Conservation (phyloP, 2,797 vertebrate genomes). For the Enteromius argenteus region DNA sequence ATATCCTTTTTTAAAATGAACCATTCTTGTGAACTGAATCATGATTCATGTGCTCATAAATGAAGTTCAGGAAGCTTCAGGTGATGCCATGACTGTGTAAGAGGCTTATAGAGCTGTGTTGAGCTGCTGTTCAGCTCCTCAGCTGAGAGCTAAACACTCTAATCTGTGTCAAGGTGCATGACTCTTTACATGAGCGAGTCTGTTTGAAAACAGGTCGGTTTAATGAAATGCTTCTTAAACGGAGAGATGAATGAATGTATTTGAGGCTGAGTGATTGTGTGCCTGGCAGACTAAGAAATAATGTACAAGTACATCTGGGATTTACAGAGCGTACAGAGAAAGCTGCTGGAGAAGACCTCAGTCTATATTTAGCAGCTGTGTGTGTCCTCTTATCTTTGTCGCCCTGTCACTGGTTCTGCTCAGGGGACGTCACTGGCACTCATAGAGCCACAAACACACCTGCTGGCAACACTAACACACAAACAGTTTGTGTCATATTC, state of each 20-base stretch:
- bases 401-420: conserved; percentile 27
- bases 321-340: conserved; percentile 12
- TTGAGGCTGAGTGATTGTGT: neutral
- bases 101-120: neutral
- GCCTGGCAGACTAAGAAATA: neutral
- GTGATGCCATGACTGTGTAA: neutral
- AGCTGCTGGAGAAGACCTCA: conserved; percentile 3
- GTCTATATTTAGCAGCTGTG: conserved; percentile 26
- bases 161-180: conserved; percentile 11
- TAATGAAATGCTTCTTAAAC: neutral
- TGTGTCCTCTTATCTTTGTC: conserved; percentile 39
- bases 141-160: conserved; percentile 1
- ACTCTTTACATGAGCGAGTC: neutral
- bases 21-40: neutral
- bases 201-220: neutral
- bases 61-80: neutral
- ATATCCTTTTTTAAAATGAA: neutral
- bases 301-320: conserved; percentile 12
- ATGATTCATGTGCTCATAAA: neutral
- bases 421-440: neutral
- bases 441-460: neutral
- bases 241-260: neutral
- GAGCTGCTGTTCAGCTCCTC: conserved; percentile 4
- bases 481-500: neutral
- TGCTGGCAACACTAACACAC: neutral